Conservation (phyloP, 2,888 invertebrate genomes). For the Eupelmus urozonus region DNA sequence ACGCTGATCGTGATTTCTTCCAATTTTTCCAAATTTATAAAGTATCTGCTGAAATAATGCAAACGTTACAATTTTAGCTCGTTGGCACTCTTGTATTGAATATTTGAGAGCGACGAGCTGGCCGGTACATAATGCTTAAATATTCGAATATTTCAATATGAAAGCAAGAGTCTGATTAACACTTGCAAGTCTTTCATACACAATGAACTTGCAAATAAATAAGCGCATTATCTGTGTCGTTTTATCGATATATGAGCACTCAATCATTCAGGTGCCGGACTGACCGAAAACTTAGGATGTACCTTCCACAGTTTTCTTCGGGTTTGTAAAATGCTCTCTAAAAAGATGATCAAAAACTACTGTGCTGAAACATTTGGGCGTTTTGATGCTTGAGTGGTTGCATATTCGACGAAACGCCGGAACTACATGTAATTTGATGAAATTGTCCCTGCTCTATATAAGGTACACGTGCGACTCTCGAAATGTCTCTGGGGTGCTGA, state of each 20-base stretch:
- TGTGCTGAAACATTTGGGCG: background rate
- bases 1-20: conserved; percentile 50
- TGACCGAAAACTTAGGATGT: background rate
- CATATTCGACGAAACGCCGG: no score
- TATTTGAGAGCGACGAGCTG: conserved; percentile 12
- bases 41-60: conserved; percentile 1
- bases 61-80: background rate
- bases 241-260: background rate
- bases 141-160: conserved; percentile 48
- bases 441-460: background rate
- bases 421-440: conserved; percentile 13
- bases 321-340: conserved; percentile 40
- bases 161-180: conserved; percentile 9
- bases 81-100: conserved; percentile 15
- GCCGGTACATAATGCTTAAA: conserved; percentile 28
- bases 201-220: background rate
- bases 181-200: conserved; percentile 4
- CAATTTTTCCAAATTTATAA: conserved; percentile 47
- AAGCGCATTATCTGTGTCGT: background rate
- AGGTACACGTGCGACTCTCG: conserved; percentile 4
- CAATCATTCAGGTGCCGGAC: conserved; percentile 15
- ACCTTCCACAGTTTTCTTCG: background rate
- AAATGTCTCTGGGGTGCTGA: conserved; percentile 20
- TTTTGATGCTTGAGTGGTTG: no score
- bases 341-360: conserved; percentile 20